Evolutionary conservation across 2,113 vertebrate genomes (phyloP).

Genomic region (Microtus pennsylvanicus): DNA sequence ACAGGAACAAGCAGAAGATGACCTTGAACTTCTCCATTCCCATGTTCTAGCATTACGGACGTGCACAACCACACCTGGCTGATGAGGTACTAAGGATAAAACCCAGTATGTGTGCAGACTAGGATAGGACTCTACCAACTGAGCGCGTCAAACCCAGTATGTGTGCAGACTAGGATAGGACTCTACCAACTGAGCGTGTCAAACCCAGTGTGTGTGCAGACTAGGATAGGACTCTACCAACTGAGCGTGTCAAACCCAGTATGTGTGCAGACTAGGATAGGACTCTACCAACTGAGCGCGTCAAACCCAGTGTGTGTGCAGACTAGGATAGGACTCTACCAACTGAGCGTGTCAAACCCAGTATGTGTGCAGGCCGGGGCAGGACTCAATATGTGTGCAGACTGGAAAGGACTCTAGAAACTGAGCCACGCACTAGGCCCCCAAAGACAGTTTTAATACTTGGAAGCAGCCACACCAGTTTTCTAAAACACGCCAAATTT

Average conservation of each 20-base stretch:
- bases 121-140: no score
- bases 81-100: background rate
- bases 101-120: background rate
- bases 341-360: no score
- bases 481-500: background rate
- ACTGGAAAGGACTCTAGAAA: background rate
- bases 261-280: no score
- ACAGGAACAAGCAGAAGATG: background rate
- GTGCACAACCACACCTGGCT: background rate
- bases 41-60: background rate
- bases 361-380: no score
- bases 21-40: background rate
- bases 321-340: no score
- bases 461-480: background rate
- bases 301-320: no score
- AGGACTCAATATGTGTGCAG: no score
- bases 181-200: no score
- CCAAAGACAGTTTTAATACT: background rate
- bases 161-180: rapidly evolving
- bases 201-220: background rate
- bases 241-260: no score
- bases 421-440: background rate
- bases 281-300: no score
- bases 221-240: no score
- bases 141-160: no score